phyloP scores from a whole-genome alignment of 2,797 vertebrate genomes.

The Danio kyathit region DNA sequence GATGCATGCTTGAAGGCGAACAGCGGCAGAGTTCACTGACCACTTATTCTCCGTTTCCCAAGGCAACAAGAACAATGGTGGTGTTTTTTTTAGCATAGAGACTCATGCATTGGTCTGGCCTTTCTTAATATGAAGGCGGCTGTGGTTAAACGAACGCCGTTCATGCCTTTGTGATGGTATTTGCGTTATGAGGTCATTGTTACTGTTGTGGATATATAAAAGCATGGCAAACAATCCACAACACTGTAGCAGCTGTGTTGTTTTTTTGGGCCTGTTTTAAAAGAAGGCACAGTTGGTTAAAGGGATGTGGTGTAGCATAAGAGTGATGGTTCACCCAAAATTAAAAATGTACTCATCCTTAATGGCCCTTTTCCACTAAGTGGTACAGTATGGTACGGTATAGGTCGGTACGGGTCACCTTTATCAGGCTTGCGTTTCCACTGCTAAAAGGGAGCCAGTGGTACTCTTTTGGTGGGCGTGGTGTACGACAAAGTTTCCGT shows the following conservation, averaged over 20 bases:
- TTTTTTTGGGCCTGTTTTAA: not conserved
- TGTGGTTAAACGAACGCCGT: conserved; percentile 20
- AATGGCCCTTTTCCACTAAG: no score
- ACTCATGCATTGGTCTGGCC: not conserved
- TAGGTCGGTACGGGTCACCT: no score
- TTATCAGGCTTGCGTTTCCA: no score
- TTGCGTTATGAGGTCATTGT: conserved; percentile 15
- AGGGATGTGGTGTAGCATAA: not conserved
- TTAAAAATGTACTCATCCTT: no score
- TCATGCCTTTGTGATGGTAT: conserved; percentile 14
- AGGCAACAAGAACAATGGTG: conserved; percentile 26
- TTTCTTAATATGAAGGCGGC: not conserved
- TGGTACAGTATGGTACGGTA: no score
- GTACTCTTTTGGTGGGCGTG: no score
- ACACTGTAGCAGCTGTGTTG: not conserved
- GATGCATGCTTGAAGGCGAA: not conserved
- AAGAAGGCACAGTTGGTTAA: not conserved
- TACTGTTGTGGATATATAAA: not conserved
- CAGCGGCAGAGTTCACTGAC: conserved; percentile 4
- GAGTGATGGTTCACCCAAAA: no score
- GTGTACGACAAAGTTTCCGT: no score
- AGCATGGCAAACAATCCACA: not conserved
- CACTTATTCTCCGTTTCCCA: conserved; percentile 1
- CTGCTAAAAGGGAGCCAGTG: no score
- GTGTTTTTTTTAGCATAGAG: not conserved